Conservation (phyloP, 2,113 vertebrate species). For the Bagarius yarrelli region DNA sequence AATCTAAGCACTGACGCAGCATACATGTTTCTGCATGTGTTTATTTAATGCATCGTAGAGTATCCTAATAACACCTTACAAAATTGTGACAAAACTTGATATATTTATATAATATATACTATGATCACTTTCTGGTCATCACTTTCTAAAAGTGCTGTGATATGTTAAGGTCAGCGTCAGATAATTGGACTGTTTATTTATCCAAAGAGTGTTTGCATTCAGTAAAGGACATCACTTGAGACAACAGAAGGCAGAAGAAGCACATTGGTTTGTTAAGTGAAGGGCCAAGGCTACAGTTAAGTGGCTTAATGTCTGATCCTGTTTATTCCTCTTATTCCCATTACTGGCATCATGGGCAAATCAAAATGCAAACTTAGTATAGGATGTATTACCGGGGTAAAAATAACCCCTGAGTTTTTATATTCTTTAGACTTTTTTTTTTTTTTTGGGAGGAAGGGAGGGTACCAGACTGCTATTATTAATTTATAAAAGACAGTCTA, state of each 20-base stretch:
- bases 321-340: conserved; percentile 31
- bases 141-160: no score
- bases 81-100: background rate
- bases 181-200: conserved; percentile 15
- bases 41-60: background rate
- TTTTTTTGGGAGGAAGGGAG: background rate
- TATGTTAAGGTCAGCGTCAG: background rate
- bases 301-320: conserved; percentile 22
- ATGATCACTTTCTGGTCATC: no score
- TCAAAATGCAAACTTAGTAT: conserved; percentile 7
- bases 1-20: background rate
- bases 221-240: conserved; percentile 38
- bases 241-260: conserved; percentile 23
- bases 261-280: conserved; percentile 19
- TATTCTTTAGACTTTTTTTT: background rate
- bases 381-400: background rate
- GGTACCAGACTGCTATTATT: background rate
- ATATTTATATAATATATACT: no score
- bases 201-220: conserved; percentile 32
- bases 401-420: background rate
- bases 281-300: conserved; percentile 34
- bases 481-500: background rate
- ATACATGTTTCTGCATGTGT: background rate
- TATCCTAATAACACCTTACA: background rate
- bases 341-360: conserved; percentile 3